A percentile compares a stretch with the other conserved stretches of the same genome.
These are phyloP conservation scores for Echiichthys vipera DNA, from an alignment of 2,797 vertebrate genomes.

Conservation along the genomic window DNA sequence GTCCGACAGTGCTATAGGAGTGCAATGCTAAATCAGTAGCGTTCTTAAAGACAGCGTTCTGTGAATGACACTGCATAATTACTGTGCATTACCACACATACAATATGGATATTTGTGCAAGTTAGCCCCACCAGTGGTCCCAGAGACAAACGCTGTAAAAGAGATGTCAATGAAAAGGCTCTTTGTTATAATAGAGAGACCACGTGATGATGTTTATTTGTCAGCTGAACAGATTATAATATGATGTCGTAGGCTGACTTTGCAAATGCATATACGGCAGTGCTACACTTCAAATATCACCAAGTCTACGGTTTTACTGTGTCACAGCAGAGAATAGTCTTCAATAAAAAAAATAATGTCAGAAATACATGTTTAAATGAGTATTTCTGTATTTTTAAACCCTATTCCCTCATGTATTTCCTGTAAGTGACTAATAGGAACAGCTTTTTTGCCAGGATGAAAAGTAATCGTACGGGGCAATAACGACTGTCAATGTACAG, in stretches of 20 bases:
- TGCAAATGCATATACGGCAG: constrained; percentile 35
- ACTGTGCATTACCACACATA: neutral
- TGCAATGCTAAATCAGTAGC: neutral
- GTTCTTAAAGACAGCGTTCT: neutral
- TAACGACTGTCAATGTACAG: too few species aligned
- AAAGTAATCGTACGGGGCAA: too few species aligned
- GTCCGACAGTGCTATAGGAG: neutral
- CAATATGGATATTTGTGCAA: constrained; percentile 19
- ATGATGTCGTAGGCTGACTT: constrained; percentile 2
- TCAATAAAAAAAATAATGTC: constrained; percentile 13
- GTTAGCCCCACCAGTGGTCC: neutral
- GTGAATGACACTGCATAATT: neutral
- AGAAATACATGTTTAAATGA: constrained; percentile 2
- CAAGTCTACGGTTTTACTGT: constrained; percentile 8
- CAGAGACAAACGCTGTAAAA: constrained; percentile 9
- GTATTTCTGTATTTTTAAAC: too few species aligned
- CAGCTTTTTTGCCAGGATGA: too few species aligned
- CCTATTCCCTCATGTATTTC: too few species aligned
- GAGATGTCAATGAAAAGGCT: constrained; percentile 16
- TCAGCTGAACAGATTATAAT: constrained; percentile 12
- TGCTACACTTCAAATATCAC: constrained; percentile 22
- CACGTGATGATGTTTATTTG: neutral
- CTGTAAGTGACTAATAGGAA: too few species aligned
- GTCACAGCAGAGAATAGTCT: constrained; percentile 22
- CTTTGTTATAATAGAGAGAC: constrained; percentile 1